Evolutionary conservation across 1,140 invertebrate genomes (phyloP).

Genomic region (Neodiprion pinetum): DNA sequence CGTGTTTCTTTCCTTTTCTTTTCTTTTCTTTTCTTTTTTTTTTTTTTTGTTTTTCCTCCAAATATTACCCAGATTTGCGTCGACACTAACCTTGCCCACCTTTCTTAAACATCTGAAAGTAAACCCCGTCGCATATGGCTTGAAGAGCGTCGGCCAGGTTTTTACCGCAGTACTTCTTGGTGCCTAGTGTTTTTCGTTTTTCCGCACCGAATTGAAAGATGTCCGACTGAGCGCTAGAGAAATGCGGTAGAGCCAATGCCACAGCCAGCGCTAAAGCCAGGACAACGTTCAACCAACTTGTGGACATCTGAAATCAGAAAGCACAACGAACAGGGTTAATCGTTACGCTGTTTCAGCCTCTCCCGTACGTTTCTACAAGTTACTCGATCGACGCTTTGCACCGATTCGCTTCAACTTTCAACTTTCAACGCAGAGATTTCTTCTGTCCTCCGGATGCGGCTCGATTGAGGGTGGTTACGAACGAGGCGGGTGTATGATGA

Average conservation of each 20-base stretch:
- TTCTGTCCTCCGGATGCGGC: too few relatives aligned
- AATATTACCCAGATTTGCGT: too few relatives aligned
- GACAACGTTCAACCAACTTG: slow-evolving; percentile 40
- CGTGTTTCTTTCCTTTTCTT: too few relatives aligned
- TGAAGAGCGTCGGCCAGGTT: slow-evolving; percentile 51
- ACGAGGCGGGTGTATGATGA: neutral
- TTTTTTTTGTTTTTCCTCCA: too few relatives aligned
- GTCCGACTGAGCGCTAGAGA: slow-evolving; percentile 41
- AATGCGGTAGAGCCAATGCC: slow-evolving; percentile 37
- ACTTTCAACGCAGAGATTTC: too few relatives aligned
- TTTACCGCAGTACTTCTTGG: slow-evolving; percentile 53
- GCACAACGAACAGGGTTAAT: slow-evolving; percentile 7
- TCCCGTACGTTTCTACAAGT: too few relatives aligned
- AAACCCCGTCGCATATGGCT: slow-evolving; percentile 52
- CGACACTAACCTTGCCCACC: slow-evolving; percentile 45
- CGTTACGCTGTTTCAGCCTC: too few relatives aligned
- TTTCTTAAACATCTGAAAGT: slow-evolving; percentile 58
- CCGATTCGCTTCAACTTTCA: too few relatives aligned
- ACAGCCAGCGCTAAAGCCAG: slow-evolving; percentile 40
- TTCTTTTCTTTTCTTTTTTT: too few relatives aligned
- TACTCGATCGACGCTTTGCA: too few relatives aligned
- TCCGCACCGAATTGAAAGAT: slow-evolving; percentile 33
- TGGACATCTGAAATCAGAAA: slow-evolving; percentile 50
- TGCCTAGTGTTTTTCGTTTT: slow-evolving; percentile 29
- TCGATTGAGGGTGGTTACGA: neutral